phyloP scores from a whole-genome alignment of 2,797 vertebrate species.

The Lacerta bilineata region DNA sequence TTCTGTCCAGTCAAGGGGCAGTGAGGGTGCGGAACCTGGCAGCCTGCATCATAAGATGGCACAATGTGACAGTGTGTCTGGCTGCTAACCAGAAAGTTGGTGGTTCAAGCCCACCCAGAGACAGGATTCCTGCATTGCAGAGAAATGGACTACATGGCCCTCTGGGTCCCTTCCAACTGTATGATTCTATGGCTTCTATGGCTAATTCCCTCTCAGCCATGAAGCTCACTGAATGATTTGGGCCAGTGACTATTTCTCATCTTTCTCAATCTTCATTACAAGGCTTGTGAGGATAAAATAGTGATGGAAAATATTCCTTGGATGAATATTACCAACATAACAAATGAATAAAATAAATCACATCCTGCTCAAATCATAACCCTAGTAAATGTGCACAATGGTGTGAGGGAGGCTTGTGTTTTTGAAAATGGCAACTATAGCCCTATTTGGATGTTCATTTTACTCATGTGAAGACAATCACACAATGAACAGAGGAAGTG shows the following conservation, averaged over 20 bases:
- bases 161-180: too few relatives aligned
- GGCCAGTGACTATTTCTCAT: neutral
- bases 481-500: neutral
- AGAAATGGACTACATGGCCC: too few relatives aligned
- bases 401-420: neutral
- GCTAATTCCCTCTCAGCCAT: neutral
- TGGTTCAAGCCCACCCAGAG: too few relatives aligned
- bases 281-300: neutral
- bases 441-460: neutral
- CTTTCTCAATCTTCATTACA: neutral
- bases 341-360: neutral
- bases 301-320: neutral
- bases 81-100: too few relatives aligned
- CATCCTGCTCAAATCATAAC: neutral
- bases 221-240: neutral
- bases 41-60: too few relatives aligned
- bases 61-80: too few relatives aligned
- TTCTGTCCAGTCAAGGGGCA: too few relatives aligned
- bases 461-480: neutral
- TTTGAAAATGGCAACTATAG: neutral
- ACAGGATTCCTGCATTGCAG: too few relatives aligned
- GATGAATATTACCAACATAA: neutral
- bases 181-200: too few relatives aligned
- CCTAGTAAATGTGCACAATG: neutral
- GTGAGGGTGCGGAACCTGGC: too few relatives aligned